Evolutionary conservation across 2,888 invertebrate species (phyloP).

Genomic region (Andrena fulva): DNA sequence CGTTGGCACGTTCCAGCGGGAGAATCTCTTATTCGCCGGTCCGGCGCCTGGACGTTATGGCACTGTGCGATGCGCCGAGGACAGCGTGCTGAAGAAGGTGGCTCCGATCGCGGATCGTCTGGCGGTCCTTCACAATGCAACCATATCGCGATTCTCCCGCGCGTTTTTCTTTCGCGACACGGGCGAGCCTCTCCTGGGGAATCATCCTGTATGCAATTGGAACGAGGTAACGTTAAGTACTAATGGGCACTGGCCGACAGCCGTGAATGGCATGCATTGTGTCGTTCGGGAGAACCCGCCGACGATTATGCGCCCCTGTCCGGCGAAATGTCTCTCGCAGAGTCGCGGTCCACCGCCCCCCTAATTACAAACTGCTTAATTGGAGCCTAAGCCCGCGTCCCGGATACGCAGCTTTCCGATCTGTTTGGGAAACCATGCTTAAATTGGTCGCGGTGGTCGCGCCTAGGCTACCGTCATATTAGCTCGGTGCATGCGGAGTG

Average conservation of each 20-base stretch:
- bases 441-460: neutral
- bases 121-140: constrained; percentile 4
- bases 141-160: constrained; percentile 2
- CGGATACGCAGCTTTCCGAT: constrained; percentile 9
- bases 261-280: constrained; percentile 63
- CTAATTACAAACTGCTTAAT: constrained; percentile 29
- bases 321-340: constrained; percentile 52
- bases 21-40: constrained; percentile 6
- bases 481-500: neutral
- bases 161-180: constrained; percentile 1
- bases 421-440: constrained; percentile 1
- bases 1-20: constrained; percentile 33
- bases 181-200: constrained; percentile 12
- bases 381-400: neutral
- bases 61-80: constrained; percentile 36
- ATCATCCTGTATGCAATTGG: constrained; percentile 65
- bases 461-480: neutral
- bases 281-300: constrained; percentile 30
- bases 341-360: constrained; percentile 30
- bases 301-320: constrained; percentile 27
- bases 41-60: constrained; percentile 43
- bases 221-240: constrained; percentile 58
- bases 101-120: neutral
- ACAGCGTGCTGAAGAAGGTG: neutral
- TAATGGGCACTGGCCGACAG: constrained; percentile 17